phyloP scores from a whole-genome alignment of 1,140 invertebrate genomes.

The Pseudobourletiella spinata region DNA sequence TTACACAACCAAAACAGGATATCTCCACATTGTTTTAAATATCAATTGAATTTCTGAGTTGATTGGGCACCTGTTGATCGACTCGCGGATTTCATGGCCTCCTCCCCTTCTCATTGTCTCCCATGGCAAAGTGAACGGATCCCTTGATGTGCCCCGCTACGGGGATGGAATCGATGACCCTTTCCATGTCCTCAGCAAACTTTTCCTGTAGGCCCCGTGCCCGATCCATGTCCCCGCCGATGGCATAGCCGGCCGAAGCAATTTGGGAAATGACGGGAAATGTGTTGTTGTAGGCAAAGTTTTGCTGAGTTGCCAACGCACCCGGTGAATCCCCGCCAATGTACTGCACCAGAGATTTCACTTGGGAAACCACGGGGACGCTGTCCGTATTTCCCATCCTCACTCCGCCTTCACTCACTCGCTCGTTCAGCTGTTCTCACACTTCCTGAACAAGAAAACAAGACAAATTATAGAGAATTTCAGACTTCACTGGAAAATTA shows the following conservation, averaged over 20 bases:
- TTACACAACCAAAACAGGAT: too few species aligned
- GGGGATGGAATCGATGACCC: constrained; percentile 30
- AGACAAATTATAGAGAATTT: too few species aligned
- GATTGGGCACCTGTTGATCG: constrained; percentile 19
- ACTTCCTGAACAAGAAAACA: too few species aligned
- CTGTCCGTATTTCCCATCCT: constrained; percentile 28
- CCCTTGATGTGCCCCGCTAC: constrained; percentile 31
- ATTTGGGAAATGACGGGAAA: constrained; percentile 33
- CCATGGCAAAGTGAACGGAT: constrained; percentile 26
- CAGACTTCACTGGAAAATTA: too few species aligned
- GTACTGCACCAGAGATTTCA: constrained; percentile 19
- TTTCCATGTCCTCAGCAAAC: constrained; percentile 27
- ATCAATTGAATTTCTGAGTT: too few species aligned
- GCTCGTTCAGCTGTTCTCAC: too few species aligned
- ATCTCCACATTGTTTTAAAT: too few species aligned
- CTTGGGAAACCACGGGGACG: constrained; percentile 22
- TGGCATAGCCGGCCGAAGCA: constrained; percentile 22
- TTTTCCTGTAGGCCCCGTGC: constrained; percentile 25
- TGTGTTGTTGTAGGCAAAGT: constrained; percentile 31
- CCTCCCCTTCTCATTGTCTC: constrained; percentile 21
- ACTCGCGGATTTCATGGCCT: constrained; percentile 22
- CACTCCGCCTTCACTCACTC: too few species aligned
- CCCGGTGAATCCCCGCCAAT: constrained; percentile 20
- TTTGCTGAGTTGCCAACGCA: constrained; percentile 23
- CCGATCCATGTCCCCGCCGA: constrained; percentile 15